Conservation (phyloP, 2,113 vertebrate genomes). For the Cinclus cinclus region DNA sequence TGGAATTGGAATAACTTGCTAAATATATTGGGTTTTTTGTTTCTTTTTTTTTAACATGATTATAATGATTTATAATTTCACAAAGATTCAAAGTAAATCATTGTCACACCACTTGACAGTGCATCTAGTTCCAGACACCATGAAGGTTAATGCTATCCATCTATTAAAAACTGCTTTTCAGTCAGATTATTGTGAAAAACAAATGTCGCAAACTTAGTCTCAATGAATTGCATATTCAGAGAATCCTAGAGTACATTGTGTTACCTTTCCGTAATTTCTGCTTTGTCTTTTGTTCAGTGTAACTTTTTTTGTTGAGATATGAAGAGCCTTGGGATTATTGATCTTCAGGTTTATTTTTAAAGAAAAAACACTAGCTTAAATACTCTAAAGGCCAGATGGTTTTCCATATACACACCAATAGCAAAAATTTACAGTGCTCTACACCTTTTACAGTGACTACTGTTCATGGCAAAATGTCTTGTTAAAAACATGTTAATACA, state of each 20-base stretch:
- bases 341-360: background rate
- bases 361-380: background rate
- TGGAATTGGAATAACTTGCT: background rate
- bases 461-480: background rate
- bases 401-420: background rate
- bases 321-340: background rate
- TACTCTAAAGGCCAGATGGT: background rate
- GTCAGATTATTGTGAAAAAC: conserved; percentile 29
- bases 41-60: background rate
- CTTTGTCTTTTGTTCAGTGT: background rate
- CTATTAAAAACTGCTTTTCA: conserved; percentile 40
- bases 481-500: background rate
- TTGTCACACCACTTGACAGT: background rate
- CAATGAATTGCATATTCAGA: conserved; percentile 19
- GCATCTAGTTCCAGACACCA: background rate
- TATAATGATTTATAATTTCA: background rate
- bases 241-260: background rate
- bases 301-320: background rate
- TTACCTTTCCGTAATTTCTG: background rate
- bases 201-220: background rate
- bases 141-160: background rate
- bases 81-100: background rate
- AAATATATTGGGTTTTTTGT: background rate
- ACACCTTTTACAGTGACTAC: background rate
- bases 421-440: background rate